Evolutionary conservation across 2,113 vertebrate species (phyloP), one percentile per base, ranked within the genome.

Genomic region (Camelus bactrianus): DNA sequence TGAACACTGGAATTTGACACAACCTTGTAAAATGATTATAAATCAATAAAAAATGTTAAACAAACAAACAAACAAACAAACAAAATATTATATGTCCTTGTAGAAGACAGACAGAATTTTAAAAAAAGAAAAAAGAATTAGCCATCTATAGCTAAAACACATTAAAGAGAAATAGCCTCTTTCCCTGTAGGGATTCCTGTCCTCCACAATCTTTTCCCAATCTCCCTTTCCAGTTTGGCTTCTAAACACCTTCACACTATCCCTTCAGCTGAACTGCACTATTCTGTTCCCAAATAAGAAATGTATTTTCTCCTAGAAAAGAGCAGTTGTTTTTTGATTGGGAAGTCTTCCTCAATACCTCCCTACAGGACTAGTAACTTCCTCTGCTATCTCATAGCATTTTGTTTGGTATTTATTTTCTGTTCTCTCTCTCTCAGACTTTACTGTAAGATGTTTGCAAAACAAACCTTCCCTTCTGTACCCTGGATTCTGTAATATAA

Each of bases 71-170:
- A 35, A 35, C 35, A 35, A 35, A 35, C 35, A 35, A 35, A 35
- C 35, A 35, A 35, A 85, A 87, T 89, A 94, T 46, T 35, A 50
- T 28, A 70, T 35, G 6, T 90, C 76, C 76, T 58, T 91, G 26
- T 7, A 85, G 48, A 95, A 86, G 28, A 22, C 70, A 77, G 28
- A 75, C 35, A 91, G 46, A 69, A 60, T 75, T 75, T 15, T 48
- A 52, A 88, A 75, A 65, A 64, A 54, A 20, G 7, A 26, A 64
- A 32, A 72, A 77, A 15, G 17, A 93, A 65, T 32, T 62, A 73
- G 30, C 42, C 58, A 94, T 89, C 52, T 91, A 52, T 48, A 92
- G 83, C 50, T 56, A 91, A 65, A 95, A 95, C 52, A 50, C 8
- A 79, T 81, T 90, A 60, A 65, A 64, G 20, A 75, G 30, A 86